Percentiles rank a stretch among this genome's conserved stretches.
These are phyloP conservation scores for Trachelus iudaicus DNA, from an alignment of 2,888 invertebrate genomes.

Conservation along the genomic window DNA sequence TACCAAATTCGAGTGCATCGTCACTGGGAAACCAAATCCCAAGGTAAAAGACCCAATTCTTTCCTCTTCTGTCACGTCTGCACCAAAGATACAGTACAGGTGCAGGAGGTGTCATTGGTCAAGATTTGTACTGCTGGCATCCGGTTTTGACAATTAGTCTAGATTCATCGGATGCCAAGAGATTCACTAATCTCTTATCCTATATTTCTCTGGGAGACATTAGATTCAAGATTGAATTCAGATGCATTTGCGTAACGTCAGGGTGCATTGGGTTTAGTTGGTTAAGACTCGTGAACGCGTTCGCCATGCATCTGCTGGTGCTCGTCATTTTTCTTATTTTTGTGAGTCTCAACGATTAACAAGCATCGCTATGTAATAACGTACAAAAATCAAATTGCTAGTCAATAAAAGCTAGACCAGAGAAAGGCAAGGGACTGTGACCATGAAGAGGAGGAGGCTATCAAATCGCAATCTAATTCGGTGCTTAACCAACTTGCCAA, in stretches of 20 bases:
- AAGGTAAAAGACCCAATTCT: conserved; percentile 67
- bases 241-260: conserved; percentile 15
- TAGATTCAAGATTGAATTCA: conserved; percentile 40
- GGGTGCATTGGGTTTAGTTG: background rate
- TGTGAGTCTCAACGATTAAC: conserved; percentile 37
- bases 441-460: background rate
- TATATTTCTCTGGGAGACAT: conserved; percentile 33
- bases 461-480: background rate
- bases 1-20: conserved; percentile 81
- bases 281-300: background rate
- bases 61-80: background rate
- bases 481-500: background rate
- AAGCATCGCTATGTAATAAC: background rate
- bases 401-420: background rate
- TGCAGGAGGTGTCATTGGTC: background rate
- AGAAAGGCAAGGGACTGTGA: background rate
- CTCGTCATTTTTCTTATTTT: conserved; percentile 41
- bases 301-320: conserved; percentile 47
- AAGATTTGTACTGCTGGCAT: background rate
- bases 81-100: background rate
- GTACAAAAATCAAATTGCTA: background rate
- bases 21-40: conserved; percentile 79
- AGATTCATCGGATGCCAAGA: conserved; percentile 49
- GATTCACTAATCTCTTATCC: conserved; percentile 46
- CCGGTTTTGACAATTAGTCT: conserved; percentile 29